These are phyloP conservation scores for Hyperoplus immaculatus DNA, from an alignment of 2,797 vertebrate species.

Conservation along the genomic window DNA sequence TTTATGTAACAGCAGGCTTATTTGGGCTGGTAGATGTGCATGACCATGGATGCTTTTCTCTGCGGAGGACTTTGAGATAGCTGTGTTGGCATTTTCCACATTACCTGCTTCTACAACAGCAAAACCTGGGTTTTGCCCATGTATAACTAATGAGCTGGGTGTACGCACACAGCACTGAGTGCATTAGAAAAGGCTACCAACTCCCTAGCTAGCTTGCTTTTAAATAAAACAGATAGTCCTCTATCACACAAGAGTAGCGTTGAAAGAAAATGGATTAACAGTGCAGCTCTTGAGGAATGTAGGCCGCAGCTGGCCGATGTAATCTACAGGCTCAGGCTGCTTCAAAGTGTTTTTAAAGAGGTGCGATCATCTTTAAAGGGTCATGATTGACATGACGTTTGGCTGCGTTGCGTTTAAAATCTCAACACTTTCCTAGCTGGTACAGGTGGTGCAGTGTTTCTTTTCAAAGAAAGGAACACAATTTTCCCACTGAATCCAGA, in stretches of 20 bases:
- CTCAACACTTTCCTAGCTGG: constrained; percentile 11
- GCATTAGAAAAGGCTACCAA: constrained; percentile 62
- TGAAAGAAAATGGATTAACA: constrained; percentile 41
- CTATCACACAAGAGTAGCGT: constrained; percentile 40
- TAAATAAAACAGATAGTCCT: constrained; percentile 72
- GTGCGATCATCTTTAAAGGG: constrained; percentile 8
- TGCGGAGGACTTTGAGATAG: not conserved
- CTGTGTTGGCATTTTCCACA: constrained; percentile 16
- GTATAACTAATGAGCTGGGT: constrained; percentile 70
- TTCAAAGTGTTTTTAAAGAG: constrained; percentile 36
- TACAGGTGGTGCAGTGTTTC: constrained; percentile 31
- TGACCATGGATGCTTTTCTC: not conserved
- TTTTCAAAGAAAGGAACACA: constrained; percentile 41
- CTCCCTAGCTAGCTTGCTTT: constrained; percentile 46
- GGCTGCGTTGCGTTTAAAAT: constrained; percentile 31
- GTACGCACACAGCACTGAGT: constrained; percentile 37
- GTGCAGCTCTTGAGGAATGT: constrained; percentile 41
- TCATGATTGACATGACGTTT: constrained; percentile 9
- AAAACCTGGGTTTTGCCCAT: constrained; percentile 50
- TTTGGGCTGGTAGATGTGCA: not conserved
- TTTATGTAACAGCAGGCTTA: not conserved
- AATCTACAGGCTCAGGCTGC: constrained; percentile 10
- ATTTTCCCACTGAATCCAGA: constrained; percentile 46
- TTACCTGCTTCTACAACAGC: constrained; percentile 23
- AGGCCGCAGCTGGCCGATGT: constrained; percentile 35